Percentiles rank a stretch among this genome's conserved stretches.
Conservation (phyloP, 2,113 vertebrate genomes). For the Cacatua alba region DNA sequence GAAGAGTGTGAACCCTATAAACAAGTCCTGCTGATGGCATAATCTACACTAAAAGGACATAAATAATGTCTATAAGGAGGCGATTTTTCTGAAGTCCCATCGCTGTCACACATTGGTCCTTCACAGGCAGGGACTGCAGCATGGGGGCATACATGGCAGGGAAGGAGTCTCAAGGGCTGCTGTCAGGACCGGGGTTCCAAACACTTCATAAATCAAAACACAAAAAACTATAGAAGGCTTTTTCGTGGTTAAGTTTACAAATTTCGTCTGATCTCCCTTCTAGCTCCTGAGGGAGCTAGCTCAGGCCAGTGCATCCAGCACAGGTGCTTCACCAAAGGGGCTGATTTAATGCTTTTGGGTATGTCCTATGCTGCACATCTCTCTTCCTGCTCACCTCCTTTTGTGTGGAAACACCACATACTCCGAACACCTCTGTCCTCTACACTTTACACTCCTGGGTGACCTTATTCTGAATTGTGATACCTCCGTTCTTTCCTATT, state of each 20-base stretch:
- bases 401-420: not conserved
- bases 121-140: not conserved
- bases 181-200: not conserved
- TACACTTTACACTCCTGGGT: not conserved
- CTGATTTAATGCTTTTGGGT: not conserved
- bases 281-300: not conserved
- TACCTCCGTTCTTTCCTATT: not conserved
- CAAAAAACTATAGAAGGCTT: not conserved
- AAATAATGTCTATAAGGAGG: not conserved
- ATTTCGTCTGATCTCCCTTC: not conserved
- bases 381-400: not conserved
- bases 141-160: rapidly evolving
- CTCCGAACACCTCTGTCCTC: not conserved
- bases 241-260: not conserved
- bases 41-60: not conserved
- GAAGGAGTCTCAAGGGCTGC: not conserved
- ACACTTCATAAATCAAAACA: not conserved
- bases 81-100: not conserved
- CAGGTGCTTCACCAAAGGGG: no score
- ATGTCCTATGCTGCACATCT: rapidly evolving
- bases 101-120: rapidly evolving
- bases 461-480: not conserved
- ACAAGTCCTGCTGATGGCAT: not conserved
- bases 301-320: not conserved
- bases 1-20: not conserved